Base-by-base conservation (phyloP, 2,797 vertebrate species). In the Sebastes reedi region DNA sequence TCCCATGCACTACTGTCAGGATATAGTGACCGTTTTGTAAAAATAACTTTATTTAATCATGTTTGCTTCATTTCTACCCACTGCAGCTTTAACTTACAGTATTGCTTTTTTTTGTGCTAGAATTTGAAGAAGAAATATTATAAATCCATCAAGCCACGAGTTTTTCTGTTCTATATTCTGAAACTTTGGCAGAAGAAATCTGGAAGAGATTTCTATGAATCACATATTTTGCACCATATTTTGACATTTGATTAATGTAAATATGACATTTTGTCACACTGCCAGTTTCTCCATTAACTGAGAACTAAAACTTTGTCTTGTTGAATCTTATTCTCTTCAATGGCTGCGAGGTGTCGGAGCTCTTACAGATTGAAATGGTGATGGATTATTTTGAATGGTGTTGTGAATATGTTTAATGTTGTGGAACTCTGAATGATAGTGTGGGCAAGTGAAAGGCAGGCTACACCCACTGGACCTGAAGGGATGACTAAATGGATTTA, bases 171-270 rank as follows among this genome's bases (percentile, higher is more conserved):
- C 4, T 25, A 22, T 56, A 34, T 67, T 36, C 14, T 62, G 29
- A 72, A 65, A 50, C 30, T 29, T 1, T 39, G 9, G 12, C 10
- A 27, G 62, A 60, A 59, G 2, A 56, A 25, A 65, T 68, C 18
- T 36, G 13, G 3, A 16, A 32, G 34, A 20, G 20, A 71, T 13
- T 39, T n/a, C 30, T 73, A 18, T 59, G 30, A 71, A 74, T 75
- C 11, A 36, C 76, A 67, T n/a, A 14, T 18, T 61, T 72, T 50
- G 16, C n/a, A 4, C 11, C 58, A 62, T 65, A 78, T 68, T 72
- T 67, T 67, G 83, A 73, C 71, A 67, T 78, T 75, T 83, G 11
- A 76, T 67, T 56, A 60, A 69, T 61, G 67, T 72, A 72, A 78
- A 83, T 70, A 76, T 67, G 71, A 65, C 75, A 82, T 74, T 83